Evolutionary conservation across 2,797 vertebrate genomes (phyloP).

Genomic region (Sparus aurata): DNA sequence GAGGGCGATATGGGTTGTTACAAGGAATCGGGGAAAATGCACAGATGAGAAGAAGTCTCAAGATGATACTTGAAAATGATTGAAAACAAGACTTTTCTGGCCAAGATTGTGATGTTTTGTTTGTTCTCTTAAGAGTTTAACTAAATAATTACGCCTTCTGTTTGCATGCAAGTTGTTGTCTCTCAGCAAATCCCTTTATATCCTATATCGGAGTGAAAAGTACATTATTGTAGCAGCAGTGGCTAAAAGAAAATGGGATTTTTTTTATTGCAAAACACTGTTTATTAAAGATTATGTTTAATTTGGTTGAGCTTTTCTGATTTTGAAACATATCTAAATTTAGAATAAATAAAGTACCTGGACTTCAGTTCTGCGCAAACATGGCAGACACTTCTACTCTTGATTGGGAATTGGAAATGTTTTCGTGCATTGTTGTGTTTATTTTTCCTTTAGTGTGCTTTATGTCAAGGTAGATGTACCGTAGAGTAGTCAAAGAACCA

Average conservation of each 20-base stretch:
- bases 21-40: conserved; percentile 33
- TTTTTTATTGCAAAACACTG: background rate
- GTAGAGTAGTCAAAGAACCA: conserved; percentile 17
- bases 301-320: conserved; percentile 1
- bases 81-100: conserved; percentile 60
- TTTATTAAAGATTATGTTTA: conserved; percentile 6
- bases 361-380: background rate
- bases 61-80: conserved; percentile 78
- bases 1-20: background rate
- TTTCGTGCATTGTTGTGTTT: conserved; percentile 2
- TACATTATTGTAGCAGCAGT: background rate
- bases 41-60: conserved; percentile 37
- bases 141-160: conserved; percentile 28
- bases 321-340: conserved; percentile 7
- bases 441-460: conserved; percentile 23
- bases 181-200: conserved; percentile 39
- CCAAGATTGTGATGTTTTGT: conserved; percentile 38
- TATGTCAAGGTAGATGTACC: conserved; percentile 14
- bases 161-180: conserved; percentile 61
- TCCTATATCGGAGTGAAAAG: conserved; percentile 1
- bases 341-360: background rate
- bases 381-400: background rate
- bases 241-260: background rate
- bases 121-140: conserved; percentile 45
- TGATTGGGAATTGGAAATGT: background rate